Evolutionary conservation across 2,888 invertebrate species (phyloP), one percentile per base, ranked within the genome.

Genomic region (Acleris literana): DNA sequence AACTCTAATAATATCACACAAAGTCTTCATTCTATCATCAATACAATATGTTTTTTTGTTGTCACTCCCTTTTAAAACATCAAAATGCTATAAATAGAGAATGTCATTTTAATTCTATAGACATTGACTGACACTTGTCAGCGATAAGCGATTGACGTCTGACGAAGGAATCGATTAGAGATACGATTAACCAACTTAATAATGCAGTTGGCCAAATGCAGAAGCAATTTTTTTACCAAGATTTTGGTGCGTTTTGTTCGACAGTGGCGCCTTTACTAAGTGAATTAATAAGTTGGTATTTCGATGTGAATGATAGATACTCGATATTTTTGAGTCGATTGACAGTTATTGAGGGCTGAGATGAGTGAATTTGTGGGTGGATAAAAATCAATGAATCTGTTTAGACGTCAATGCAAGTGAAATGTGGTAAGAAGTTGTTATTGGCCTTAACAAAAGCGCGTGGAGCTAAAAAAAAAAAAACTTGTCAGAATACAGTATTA

Each of bases 91-190:
- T 51, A 60, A 65, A 57, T 57, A 57, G 57, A 11, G 20, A 61
- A 51, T 65, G 65, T 65, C 65, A 65, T 55, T 85, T 84, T 88
- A 78, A 87, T 86, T 90, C 81, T 84, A 84, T 84, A 76, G 82
- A 73, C 69, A 68, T 62, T 83, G 89, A 90, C 74, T 84, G 90
- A 89, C 88, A 78, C 70, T 64, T 78, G 86, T 85, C 87, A 79
- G 61, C 73, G 90, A 90, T 90, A 90, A 78, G 75, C 71, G 76
- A 71, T 80, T 82, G 85, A 85, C 89, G 82, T 75, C 78, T 86
- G 88, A 88, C 87, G 87, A 86, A 88, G 90, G 88, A 87, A 76
- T 72, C 78, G 84, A 84, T 86, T 75, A 76, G 76, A 75, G 79
- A 74, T 72, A 79, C 74, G 48, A 51, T 5, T 53, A 11, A 48